phyloP scores from a whole-genome alignment of 1,140 invertebrate species.

The Potamilus streckersoni region DNA sequence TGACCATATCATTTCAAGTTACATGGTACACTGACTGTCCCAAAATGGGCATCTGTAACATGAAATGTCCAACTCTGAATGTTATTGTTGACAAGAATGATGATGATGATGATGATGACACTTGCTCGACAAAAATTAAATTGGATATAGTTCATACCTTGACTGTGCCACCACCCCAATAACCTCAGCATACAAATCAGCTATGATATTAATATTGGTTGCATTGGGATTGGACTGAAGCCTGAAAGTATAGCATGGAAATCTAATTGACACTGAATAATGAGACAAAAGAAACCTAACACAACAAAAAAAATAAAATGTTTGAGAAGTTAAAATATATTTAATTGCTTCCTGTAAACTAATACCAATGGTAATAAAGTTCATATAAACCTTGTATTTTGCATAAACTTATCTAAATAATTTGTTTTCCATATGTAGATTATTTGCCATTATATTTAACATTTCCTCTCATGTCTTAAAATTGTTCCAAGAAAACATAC shows the following conservation, averaged over 20 bases:
- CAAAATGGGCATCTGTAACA: too few relatives aligned
- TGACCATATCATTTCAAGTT: too few relatives aligned
- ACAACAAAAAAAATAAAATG: not conserved
- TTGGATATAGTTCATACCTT: conserved; percentile 54
- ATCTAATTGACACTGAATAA: not conserved
- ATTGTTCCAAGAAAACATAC: too few relatives aligned
- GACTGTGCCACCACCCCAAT: conserved; percentile 97
- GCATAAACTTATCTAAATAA: not conserved
- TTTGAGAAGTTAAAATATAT: too few relatives aligned
- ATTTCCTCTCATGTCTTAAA: too few relatives aligned
- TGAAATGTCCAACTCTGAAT: too few relatives aligned
- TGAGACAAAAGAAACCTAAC: not conserved
- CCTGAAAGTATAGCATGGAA: conserved; percentile 69
- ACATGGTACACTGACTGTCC: too few relatives aligned
- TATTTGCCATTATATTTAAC: too few relatives aligned
- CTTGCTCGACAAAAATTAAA: too few relatives aligned
- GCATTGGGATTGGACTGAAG: conserved; percentile 90
- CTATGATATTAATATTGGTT: conserved; percentile 92
- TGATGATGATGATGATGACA: too few relatives aligned
- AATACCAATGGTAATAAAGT: not conserved
- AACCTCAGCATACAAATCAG: conserved; percentile 98
- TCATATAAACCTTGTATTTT: not conserved
- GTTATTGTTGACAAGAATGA: too few relatives aligned
- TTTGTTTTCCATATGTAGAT: too few relatives aligned
- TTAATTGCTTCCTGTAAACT: not conserved